A percentile compares a stretch with the other conserved stretches of the same genome.
Evolutionary conservation across 2,797 vertebrate species (phyloP).

Genomic region (Salarias fasciatus): DNA sequence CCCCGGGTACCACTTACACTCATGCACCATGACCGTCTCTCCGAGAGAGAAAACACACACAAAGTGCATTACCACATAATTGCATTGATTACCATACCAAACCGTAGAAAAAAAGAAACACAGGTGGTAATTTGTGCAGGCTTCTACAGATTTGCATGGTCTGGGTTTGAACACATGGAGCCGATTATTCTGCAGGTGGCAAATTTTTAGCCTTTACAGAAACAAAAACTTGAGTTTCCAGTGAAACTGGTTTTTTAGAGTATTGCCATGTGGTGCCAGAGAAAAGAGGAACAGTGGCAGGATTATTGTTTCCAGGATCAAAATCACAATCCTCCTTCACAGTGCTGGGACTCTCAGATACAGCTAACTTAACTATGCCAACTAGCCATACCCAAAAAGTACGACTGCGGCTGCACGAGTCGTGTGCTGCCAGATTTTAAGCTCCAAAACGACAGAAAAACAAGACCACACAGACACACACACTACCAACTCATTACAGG

Average conservation of each 20-base stretch:
- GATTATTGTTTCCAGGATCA: slow-evolving; percentile 41
- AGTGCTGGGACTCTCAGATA: too few relatives aligned
- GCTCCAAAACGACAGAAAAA: too few relatives aligned
- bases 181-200: slow-evolving; percentile 39
- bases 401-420: too few relatives aligned
- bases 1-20: slow-evolving; percentile 17
- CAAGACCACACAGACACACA: too few relatives aligned
- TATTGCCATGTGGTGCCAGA: slow-evolving; percentile 31
- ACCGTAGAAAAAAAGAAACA: neutral
- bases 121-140: slow-evolving; percentile 1
- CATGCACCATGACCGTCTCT: neutral
- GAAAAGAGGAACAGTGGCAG: slow-evolving; percentile 24
- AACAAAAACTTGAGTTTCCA: slow-evolving; percentile 36
- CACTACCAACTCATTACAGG: slow-evolving; percentile 27
- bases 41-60: slow-evolving; percentile 8
- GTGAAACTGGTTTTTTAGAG: slow-evolving; percentile 31
- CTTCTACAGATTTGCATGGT: slow-evolving; percentile 9
- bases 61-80: slow-evolving; percentile 8
- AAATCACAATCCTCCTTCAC: slow-evolving; percentile 16
- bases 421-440: too few relatives aligned
- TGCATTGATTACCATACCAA: slow-evolving; percentile 3
- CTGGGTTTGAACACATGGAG: slow-evolving; percentile 38
- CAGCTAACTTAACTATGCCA: too few relatives aligned
- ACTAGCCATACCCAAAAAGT: too few relatives aligned
- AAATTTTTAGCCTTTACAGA: slow-evolving; percentile 32